Evolutionary conservation across 1,140 invertebrate genomes (phyloP).

Genomic region (Phortica variegata): DNA sequence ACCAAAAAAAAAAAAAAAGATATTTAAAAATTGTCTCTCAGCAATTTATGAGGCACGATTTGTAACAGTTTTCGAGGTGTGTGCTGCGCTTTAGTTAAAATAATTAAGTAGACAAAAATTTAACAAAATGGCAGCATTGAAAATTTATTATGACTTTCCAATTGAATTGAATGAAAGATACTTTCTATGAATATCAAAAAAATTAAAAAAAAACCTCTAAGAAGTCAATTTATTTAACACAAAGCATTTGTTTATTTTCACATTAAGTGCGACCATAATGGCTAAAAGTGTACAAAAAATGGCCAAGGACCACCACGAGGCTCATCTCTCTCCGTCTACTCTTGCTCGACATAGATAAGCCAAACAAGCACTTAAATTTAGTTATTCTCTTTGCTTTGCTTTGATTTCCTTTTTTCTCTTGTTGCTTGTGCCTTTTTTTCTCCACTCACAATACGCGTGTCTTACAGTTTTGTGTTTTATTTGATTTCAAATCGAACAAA

Average conservation of each 20-base stretch:
- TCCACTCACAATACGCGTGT: background rate
- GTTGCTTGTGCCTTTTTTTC: constrained; percentile 2
- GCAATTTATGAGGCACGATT: constrained; percentile 15
- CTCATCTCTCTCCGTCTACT: too few relatives aligned
- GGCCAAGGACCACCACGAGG: constrained; percentile 22
- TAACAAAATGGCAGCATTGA: background rate
- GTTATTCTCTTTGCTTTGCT: constrained; percentile 30
- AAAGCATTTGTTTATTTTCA: constrained; percentile 15
- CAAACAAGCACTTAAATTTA: constrained; percentile 42
- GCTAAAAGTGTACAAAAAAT: constrained; percentile 24
- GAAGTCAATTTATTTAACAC: constrained; percentile 40
- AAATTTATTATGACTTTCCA: constrained; percentile 28
- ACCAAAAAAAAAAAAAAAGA: too few relatives aligned
- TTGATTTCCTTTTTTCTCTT: constrained; percentile 6
- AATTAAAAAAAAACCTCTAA: constrained; percentile 17
- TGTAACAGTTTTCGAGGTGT: constrained; percentile 10
- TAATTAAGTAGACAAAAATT: background rate
- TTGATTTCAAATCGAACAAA: constrained; percentile 37
- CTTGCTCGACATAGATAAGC: too few relatives aligned
- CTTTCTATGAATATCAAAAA: constrained; percentile 32
- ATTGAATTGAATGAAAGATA: too few relatives aligned
- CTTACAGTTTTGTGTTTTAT: constrained; percentile 7
- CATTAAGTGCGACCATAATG: constrained; percentile 6
- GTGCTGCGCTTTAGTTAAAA: background rate
- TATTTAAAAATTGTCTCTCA: too few relatives aligned